Evolutionary conservation across 2,797 vertebrate genomes (phyloP), one percentile per base, ranked within the genome.

Genomic region (Mus caroli): DNA sequence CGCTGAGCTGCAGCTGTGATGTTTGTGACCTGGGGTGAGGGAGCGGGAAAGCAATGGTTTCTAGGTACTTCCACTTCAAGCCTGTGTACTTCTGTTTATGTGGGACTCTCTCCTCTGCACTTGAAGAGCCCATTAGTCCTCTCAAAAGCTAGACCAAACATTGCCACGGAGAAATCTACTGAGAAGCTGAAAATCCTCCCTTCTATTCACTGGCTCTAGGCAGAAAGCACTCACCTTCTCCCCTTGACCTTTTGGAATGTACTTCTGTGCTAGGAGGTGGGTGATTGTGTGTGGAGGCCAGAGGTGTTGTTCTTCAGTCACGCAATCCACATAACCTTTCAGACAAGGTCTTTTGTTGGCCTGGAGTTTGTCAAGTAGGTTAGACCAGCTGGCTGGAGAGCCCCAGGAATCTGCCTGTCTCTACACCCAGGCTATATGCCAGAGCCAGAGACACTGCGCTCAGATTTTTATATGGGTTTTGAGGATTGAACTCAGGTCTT

Each of bases 41-140:
- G 40, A 24, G 40, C 24, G 73, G 40, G 6, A 17, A 97, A 90
- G 96, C 94, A 96, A 62, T 84, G 92, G 87, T 96, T 94, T 95
- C 91, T 95, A 92, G 94, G 95, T 78, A 62, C 79, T 60, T 85
- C 76, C 1, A 46, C 92, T 31, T 85, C 24, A 3, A 46, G 64
- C 17, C 80, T 13, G 2, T 5, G 13, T 37, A 37, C 43, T 84
- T 90, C 88, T 91, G 77, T 92, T 88, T n/a, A 2, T 73, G 89
- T 80, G 89, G 58, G 87, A 80, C 52, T 90, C 76, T 92, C 37
- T 6, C 43, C 90, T 92, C 37, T n/a, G 28, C 12, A 24, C 90
- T 94, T 92, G 87, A 82, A 94, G 92, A 89, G 37, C n/a, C 78
- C 58, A 71, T 93, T 92, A 50, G 69, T 40, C 37, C 28, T 56